Evolutionary conservation across 2,888 invertebrate species (phyloP).

Genomic region (Leptopilina drosophilae): DNA sequence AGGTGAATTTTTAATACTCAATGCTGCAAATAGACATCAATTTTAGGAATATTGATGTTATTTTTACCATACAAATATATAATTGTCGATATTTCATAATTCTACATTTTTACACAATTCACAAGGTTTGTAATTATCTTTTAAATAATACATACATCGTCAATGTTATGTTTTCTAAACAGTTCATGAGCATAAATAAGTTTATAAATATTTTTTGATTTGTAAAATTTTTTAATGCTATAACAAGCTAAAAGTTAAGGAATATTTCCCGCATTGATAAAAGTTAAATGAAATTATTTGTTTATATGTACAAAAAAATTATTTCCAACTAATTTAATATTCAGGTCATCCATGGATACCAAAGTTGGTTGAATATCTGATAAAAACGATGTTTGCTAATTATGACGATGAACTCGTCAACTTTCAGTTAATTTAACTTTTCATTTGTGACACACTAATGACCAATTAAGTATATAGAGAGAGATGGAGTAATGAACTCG

Average conservation of each 20-base stretch:
- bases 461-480: neutral
- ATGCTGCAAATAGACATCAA: neutral
- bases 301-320: neutral
- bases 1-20: neutral
- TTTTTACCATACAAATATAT: no score
- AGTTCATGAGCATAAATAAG: no score
- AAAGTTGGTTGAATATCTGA: neutral
- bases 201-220: no score
- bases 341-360: neutral
- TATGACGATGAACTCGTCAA: neutral
- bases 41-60: no score
- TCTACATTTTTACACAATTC: no score
- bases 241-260: no score
- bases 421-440: constrained; percentile 15
- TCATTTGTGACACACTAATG: constrained; percentile 10
- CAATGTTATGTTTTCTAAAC: no score
- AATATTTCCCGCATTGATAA: no score
- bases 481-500: neutral
- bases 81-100: no score
- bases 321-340: neutral
- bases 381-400: neutral
- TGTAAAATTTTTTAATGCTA: no score
- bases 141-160: no score
- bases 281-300: neutral
- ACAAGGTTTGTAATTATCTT: no score